Evolutionary conservation across 2,888 invertebrate genomes (phyloP), one percentile per base, ranked within the genome.

Genomic region (Limnephilus lunatus): DNA sequence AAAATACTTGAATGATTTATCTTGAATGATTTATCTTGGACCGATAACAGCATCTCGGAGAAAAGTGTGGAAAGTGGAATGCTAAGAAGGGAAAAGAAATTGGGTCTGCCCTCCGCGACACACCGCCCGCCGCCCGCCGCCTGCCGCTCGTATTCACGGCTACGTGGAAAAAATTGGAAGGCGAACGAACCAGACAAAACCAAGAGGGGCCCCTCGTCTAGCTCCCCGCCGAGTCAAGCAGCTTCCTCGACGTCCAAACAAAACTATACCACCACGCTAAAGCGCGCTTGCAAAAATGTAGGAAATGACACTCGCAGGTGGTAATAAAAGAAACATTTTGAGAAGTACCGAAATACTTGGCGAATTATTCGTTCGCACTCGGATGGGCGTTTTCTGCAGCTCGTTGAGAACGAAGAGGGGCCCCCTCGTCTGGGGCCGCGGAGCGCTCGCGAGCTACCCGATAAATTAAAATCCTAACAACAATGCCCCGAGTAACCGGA

Each of bases 151-250:
- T 85, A 90, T 90, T 85, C 68, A 44, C 82, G 39, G n/a, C 48
- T 85, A 48, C 83, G 90, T 90, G 81, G 80, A 82, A 90, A 90
- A 90, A 90, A 90, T 85, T 82, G 53, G 90, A 90, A 90, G 90
- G 90, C 90, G 90, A 90, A 90, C 68, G 85, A 90, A 90, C 90
- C 90, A 90, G 90, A 90, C 90, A 83, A 80, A 32, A 31, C 31
- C 83, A 48, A 90, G 53, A 85, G 82, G 90, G 90, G 89, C 85
- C 90, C 90, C 83, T 32, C 85, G 85, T 85, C 68, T 68, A 68
- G 48, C 85, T 15, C 83, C 32, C 48, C 90, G 44, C 44, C 53
- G 81, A 14, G 44, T 14, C 82, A 44, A 81, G 53, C 53, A 44
- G 19, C 44, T 44, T n/a, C 86, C 19, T 32, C 25, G 30, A 19